Conservation (phyloP, 92 coral and sea anemone genomes). For the Actinernus sp. region DNA sequence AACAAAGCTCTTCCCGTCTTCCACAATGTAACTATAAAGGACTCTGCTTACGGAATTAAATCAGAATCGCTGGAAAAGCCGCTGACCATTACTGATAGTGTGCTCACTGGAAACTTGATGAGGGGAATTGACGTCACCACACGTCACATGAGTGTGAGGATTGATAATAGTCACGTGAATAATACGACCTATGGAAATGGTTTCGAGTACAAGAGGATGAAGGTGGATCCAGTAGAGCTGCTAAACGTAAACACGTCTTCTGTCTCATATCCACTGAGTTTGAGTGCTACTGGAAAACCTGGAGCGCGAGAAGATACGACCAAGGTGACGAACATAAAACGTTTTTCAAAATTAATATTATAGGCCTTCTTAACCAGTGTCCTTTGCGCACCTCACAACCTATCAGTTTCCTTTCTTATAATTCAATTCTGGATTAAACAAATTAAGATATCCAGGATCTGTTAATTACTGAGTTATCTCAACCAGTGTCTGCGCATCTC, state of each 20-base stretch:
- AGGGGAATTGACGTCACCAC: slow-evolving; percentile 52
- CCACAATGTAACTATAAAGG: slow-evolving; percentile 27
- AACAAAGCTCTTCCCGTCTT: slow-evolving; percentile 34
- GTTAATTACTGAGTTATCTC: too few relatives aligned
- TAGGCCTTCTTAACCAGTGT: too few relatives aligned
- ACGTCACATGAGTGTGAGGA: background rate
- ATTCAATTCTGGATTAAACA: too few relatives aligned
- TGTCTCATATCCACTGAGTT: slow-evolving; percentile 22
- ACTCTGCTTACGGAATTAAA: slow-evolving; percentile 34
- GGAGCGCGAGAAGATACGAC: slow-evolving; percentile 8
- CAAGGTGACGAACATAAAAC: slow-evolving; percentile 24
- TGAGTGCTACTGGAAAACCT: slow-evolving; percentile 22
- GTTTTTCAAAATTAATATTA: background rate
- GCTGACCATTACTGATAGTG: slow-evolving; percentile 40
- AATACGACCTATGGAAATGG: slow-evolving; percentile 57
- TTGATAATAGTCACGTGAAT: slow-evolving; percentile 34
- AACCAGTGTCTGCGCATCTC: too few relatives aligned
- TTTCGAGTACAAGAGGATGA: slow-evolving; percentile 1
- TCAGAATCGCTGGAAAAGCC: slow-evolving; percentile 14
- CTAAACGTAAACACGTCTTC: slow-evolving; percentile 1
- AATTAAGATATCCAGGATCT: too few relatives aligned
- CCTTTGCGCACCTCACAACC: too few relatives aligned
- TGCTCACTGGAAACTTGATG: slow-evolving; percentile 23
- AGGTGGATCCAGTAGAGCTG: slow-evolving; percentile 11
- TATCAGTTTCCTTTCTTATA: too few relatives aligned